A percentile compares a stretch with the other conserved stretches of the same genome.
Conservation (phyloP, 2,113 vertebrate species). For the Microtus ochrogaster region DNA sequence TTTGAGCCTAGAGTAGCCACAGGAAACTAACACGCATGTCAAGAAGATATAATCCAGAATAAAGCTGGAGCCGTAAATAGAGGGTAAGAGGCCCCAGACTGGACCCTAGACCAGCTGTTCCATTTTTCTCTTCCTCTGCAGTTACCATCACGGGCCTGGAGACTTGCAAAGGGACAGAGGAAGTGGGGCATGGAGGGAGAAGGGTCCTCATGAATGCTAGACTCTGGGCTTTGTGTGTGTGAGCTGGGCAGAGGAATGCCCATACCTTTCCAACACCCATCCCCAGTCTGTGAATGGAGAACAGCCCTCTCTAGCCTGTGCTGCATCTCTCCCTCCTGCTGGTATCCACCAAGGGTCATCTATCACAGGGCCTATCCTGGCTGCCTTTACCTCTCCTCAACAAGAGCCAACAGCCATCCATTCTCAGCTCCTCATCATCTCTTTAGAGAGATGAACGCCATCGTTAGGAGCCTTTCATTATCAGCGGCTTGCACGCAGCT, state of each 20-base stretch:
- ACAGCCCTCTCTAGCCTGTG: too few species aligned
- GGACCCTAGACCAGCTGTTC: neutral
- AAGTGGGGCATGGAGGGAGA: neutral
- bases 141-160: neutral
- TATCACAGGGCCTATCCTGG: neutral
- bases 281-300: neutral
- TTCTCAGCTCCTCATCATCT: constrained; percentile 74
- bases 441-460: constrained; percentile 74
- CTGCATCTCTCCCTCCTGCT: neutral
- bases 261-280: neutral
- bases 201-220: neutral
- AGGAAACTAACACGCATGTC: neutral
- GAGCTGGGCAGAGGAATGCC: neutral
- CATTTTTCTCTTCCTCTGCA: neutral
- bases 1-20: neutral
- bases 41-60: neutral
- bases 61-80: neutral
- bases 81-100: neutral
- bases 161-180: neutral
- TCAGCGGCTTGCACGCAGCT: constrained; percentile 81
- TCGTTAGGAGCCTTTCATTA: constrained; percentile 86
- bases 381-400: neutral
- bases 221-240: neutral
- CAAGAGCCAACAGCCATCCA: constrained; percentile 19
- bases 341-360: neutral